Evolutionary conservation across 2,888 invertebrate genomes (phyloP).

Genomic region (Sinhomidia bicolor): DNA sequence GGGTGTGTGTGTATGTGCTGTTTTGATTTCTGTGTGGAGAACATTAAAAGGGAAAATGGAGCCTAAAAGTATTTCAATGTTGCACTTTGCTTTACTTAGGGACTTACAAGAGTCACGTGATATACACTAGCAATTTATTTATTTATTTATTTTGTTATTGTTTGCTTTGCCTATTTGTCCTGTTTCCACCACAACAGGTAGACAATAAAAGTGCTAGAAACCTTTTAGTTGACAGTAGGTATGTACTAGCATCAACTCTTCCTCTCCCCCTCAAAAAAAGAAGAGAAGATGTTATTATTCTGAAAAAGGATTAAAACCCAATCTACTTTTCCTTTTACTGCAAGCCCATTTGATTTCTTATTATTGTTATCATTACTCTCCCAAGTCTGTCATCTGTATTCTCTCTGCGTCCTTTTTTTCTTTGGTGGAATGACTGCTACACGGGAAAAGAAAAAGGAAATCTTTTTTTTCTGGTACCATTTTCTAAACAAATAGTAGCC

Average conservation of each 20-base stretch:
- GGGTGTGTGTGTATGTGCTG: too few relatives aligned
- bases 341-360: background rate
- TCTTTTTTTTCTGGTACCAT: background rate
- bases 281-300: too few relatives aligned
- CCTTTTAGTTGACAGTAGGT: too few relatives aligned
- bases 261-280: background rate
- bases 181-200: too few relatives aligned
- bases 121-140: too few relatives aligned
- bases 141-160: too few relatives aligned
- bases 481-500: constrained; percentile 29
- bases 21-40: background rate
- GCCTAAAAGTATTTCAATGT: background rate
- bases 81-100: background rate
- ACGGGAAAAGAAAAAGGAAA: background rate
- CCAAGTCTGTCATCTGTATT: constrained; percentile 26
- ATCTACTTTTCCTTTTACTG: background rate
- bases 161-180: too few relatives aligned
- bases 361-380: background rate
- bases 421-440: too few relatives aligned
- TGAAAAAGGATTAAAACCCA: background rate
- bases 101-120: background rate
- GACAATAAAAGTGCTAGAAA: too few relatives aligned
- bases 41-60: background rate
- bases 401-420: too few relatives aligned
- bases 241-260: background rate